These are phyloP conservation scores for Amblyornis subalaris DNA, from an alignment of 2,113 vertebrate genomes.

Conservation along the genomic window DNA sequence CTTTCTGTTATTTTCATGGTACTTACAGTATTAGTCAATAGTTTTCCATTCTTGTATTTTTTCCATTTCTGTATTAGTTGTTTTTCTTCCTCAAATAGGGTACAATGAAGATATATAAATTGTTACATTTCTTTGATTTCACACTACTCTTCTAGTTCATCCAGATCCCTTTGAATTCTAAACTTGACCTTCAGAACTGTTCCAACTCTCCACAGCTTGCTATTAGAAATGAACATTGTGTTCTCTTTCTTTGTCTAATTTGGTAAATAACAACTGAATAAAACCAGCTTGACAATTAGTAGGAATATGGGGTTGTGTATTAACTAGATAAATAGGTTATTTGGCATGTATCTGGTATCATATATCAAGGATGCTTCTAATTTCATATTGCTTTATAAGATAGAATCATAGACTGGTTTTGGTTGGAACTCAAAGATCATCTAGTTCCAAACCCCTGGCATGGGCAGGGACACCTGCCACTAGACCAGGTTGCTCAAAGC, in stretches of 20 bases:
- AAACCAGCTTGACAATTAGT: background rate
- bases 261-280: background rate
- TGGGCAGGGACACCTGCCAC: background rate
- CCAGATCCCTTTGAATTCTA: background rate
- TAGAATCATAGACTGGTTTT: background rate
- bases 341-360: background rate
- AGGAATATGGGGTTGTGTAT: background rate
- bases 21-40: background rate
- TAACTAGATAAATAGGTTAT: background rate
- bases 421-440: background rate
- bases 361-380: background rate
- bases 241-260: background rate
- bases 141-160: background rate
- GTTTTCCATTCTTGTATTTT: background rate
- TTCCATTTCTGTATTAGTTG: background rate
- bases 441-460: background rate
- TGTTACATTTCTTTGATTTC: background rate
- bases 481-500: background rate
- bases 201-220: background rate
- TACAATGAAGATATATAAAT: background rate
- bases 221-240: background rate
- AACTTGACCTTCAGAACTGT: background rate
- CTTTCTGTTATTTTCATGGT: background rate
- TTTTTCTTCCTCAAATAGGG: background rate
- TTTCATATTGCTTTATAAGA: background rate